Percentiles rank a stretch among this genome's conserved stretches.
These are phyloP conservation scores for Mimachlamys varia DNA, from an alignment of 2,888 invertebrate genomes.

Conservation along the genomic window DNA sequence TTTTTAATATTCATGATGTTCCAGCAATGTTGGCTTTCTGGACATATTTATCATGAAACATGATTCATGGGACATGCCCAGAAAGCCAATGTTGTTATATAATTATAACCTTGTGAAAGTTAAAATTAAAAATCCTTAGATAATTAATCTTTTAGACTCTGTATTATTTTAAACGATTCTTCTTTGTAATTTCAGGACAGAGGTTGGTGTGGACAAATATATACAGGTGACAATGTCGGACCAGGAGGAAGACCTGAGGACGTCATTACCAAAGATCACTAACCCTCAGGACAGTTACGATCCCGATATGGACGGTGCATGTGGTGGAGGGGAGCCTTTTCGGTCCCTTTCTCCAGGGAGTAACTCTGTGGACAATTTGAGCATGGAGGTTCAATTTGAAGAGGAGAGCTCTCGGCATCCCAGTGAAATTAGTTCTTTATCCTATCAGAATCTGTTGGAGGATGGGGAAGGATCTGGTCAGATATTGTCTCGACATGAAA, in stretches of 20 bases:
- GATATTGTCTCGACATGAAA: slow-evolving; percentile 70
- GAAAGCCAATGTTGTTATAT: no score
- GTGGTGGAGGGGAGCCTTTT: slow-evolving; percentile 59
- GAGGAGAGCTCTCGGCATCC: slow-evolving; percentile 78
- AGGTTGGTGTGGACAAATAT: slow-evolving; percentile 19
- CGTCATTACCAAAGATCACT: slow-evolving; percentile 40
- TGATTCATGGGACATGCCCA: no score
- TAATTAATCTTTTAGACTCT: no score
- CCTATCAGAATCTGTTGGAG: slow-evolving; percentile 77
- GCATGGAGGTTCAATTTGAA: slow-evolving; percentile 80
- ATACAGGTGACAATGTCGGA: slow-evolving; percentile 58
- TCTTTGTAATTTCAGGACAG: background rate
- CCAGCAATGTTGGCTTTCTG: no score
- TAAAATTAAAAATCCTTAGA: no score
- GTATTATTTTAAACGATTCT: no score
- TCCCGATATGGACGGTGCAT: slow-evolving; percentile 63
- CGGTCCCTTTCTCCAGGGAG: slow-evolving; percentile 61
- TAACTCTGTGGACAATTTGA: slow-evolving; percentile 76
- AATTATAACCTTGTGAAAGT: no score
- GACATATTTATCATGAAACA: no score
- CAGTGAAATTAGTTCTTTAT: slow-evolving; percentile 79
- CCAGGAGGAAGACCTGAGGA: slow-evolving; percentile 56
- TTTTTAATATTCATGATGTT: no score
- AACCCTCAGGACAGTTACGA: slow-evolving; percentile 55
- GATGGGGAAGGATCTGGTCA: slow-evolving; percentile 66